Evolutionary conservation across 1,140 invertebrate species (phyloP).

Genomic region (Pantala flavescens): DNA sequence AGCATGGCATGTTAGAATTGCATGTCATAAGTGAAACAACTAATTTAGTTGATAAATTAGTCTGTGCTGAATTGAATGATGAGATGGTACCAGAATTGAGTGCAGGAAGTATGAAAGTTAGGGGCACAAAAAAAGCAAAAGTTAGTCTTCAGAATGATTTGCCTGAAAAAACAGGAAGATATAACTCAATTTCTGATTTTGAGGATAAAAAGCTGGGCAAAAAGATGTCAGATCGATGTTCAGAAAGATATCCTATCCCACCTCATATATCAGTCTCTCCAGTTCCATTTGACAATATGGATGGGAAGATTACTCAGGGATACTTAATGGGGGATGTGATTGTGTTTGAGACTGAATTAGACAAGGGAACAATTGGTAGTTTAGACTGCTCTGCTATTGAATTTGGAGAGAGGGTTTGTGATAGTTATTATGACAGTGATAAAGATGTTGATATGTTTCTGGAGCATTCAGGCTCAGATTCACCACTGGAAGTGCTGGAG

Average conservation of each 20-base stretch:
- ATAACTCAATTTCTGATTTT: no score
- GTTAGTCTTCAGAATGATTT: neutral
- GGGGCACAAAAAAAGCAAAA: neutral
- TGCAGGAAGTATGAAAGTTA: neutral
- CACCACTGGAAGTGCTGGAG: neutral
- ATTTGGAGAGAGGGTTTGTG: conserved; percentile 32
- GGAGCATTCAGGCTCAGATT: conserved; percentile 47
- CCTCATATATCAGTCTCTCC: neutral
- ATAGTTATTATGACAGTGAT: conserved; percentile 53
- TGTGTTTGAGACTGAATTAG: neutral
- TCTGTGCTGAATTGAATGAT: neutral
- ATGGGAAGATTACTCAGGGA: neutral
- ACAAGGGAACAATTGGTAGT: neutral
- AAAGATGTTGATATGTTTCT: conserved; percentile 53
- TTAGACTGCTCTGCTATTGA: neutral
- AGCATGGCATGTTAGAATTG: neutral
- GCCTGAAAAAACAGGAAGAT: neutral
- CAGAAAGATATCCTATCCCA: neutral
- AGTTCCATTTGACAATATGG: neutral
- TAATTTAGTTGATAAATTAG: neutral
- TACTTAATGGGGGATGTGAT: neutral
- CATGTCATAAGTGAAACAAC: neutral
- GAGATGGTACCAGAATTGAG: neutral
- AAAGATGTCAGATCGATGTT: neutral
- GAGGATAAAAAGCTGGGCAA: neutral